A percentile compares a stretch with the other conserved stretches of the same genome.
phyloP scores from a whole-genome alignment of 2,113 vertebrate species.

The Sardina pilchardus region DNA sequence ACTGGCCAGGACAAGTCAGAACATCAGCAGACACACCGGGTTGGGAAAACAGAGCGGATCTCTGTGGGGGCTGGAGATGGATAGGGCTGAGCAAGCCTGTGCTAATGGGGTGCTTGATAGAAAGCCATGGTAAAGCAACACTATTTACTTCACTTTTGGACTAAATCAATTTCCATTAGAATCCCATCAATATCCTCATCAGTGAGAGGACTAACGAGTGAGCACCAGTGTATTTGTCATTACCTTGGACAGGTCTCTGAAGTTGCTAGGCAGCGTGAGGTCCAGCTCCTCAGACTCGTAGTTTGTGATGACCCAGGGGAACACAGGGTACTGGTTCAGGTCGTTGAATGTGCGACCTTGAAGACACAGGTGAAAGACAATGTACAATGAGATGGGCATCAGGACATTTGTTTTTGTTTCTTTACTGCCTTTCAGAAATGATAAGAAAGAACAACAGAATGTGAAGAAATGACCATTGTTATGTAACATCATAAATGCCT shows the following conservation, averaged over 20 bases:
- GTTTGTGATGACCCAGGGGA: constrained; percentile 98
- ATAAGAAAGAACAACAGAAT: too few species aligned
- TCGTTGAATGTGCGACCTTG: constrained; percentile 92
- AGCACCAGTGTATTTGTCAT: constrained; percentile 19
- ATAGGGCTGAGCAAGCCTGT: neutral
- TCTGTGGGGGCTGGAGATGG: neutral
- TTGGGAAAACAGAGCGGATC: neutral
- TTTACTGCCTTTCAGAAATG: neutral
- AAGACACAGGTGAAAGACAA: neutral
- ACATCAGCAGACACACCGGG: neutral
- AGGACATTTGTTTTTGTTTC: neutral
- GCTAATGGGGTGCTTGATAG: neutral
- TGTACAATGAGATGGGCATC: neutral
- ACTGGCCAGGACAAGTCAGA: neutral
- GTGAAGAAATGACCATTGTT: too few species aligned
- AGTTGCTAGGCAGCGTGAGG: constrained; percentile 97
- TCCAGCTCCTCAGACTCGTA: constrained; percentile 94
- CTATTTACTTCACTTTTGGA: neutral
- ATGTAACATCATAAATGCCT: too few species aligned
- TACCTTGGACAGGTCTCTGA: constrained; percentile 98
- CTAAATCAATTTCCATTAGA: neutral
- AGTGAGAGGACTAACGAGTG: neutral
- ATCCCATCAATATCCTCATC: neutral
- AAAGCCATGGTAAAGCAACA: neutral
- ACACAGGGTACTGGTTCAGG: constrained; percentile 97